Percentiles rank a stretch among this genome's conserved stretches.
Evolutionary conservation across 2,113 vertebrate species (phyloP).

Genomic region (Hucho hucho): DNA sequence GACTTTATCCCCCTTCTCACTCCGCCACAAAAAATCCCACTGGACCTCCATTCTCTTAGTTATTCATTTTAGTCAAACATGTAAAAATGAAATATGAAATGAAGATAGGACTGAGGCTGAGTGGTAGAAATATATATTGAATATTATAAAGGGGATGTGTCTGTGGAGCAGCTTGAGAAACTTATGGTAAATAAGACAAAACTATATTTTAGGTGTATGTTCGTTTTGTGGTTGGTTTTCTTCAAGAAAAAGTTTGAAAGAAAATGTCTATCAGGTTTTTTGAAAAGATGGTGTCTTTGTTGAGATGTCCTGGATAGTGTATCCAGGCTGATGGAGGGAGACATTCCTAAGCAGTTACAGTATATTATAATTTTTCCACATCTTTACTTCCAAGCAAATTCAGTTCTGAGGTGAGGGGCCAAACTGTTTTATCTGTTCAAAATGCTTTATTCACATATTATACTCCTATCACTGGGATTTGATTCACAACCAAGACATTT

Average conservation of each 20-base stretch:
- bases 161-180: conserved; percentile 63
- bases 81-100: conserved; percentile 58
- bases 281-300: conserved; percentile 57
- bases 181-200: conserved; percentile 57
- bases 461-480: conserved; percentile 39
- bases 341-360: conserved; percentile 53
- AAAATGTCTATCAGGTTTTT: conserved; percentile 25
- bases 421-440: conserved; percentile 22
- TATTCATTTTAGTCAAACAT: conserved; percentile 65
- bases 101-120: conserved; percentile 51
- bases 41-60: conserved; percentile 57
- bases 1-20: conserved; percentile 53
- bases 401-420: conserved; percentile 30
- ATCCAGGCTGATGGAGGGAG: conserved; percentile 57
- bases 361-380: conserved; percentile 28
- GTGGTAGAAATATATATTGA: conserved; percentile 61
- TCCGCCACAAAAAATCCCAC: conserved; percentile 54
- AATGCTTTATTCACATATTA: conserved; percentile 40
- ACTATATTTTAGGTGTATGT: conserved; percentile 54
- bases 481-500: conserved; percentile 40
- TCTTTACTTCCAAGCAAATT: conserved; percentile 32
- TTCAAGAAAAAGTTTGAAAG: conserved; percentile 44
- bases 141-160: conserved; percentile 57
- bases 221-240: conserved; percentile 66
- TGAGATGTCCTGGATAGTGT: conserved; percentile 61